phyloP scores from a whole-genome alignment of 2,113 vertebrate genomes.

The Pelecanus crispus region DNA sequence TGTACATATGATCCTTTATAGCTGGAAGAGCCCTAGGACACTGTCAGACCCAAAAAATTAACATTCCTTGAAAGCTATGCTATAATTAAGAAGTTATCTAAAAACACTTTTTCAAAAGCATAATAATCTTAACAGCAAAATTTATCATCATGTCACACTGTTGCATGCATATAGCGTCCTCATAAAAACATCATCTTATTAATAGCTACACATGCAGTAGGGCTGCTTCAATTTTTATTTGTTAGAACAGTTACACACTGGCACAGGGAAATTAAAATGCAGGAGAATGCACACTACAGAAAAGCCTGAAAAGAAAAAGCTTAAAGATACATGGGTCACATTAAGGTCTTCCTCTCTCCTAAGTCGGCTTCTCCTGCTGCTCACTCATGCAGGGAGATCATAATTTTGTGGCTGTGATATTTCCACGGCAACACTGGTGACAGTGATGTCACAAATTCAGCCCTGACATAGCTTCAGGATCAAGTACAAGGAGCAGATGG shows the following conservation, averaged over 20 bases:
- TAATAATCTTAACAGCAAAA: neutral
- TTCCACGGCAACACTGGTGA: constrained; percentile 56
- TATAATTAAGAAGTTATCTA: neutral
- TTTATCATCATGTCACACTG: neutral
- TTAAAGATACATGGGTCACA: neutral
- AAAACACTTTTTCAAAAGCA: neutral
- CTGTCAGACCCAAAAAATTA: neutral
- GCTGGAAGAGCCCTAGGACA: neutral
- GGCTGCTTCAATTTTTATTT: neutral
- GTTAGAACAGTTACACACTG: neutral
- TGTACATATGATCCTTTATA: neutral
- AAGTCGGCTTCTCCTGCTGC: constrained; percentile 11
- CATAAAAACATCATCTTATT: neutral
- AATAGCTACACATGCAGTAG: neutral
- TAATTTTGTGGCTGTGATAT: constrained; percentile 52
- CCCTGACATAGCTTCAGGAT: constrained; percentile 54
- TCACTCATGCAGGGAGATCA: constrained; percentile 39
- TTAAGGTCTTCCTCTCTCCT: constrained; percentile 8
- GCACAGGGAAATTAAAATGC: neutral
- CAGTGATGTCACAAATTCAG: constrained; percentile 60
- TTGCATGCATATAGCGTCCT: neutral
- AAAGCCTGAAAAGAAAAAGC: constrained; percentile 5
- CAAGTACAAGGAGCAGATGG: constrained; percentile 63
- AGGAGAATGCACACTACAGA: neutral
- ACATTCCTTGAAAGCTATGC: neutral